These are phyloP conservation scores for Anoplopoma fimbria DNA, from an alignment of 2,113 vertebrate species.

Conservation along the genomic window DNA sequence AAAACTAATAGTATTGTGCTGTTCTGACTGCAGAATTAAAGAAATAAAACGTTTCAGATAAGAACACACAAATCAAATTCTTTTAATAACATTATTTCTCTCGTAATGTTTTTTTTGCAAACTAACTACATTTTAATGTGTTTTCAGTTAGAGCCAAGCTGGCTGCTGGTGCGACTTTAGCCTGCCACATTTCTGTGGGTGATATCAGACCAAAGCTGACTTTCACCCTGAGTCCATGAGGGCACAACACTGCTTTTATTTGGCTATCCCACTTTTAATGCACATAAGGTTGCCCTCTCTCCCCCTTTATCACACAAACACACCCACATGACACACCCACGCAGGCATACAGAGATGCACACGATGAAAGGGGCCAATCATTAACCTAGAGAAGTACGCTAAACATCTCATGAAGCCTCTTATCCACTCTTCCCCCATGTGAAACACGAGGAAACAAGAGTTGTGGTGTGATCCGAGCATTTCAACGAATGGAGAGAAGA, in stretches of 20 bases:
- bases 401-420: constrained; percentile 19
- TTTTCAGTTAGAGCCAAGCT: neutral
- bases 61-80: neutral
- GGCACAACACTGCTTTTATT: constrained; percentile 44
- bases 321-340: constrained; percentile 1
- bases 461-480: neutral
- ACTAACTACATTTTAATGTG: neutral
- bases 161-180: neutral
- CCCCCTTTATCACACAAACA: neutral
- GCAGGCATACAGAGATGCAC: neutral
- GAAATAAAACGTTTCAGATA: neutral
- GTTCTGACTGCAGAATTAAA: neutral
- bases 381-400: constrained; percentile 39
- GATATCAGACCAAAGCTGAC: constrained; percentile 31
- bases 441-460: constrained; percentile 9
- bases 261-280: constrained; percentile 22
- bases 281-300: constrained; percentile 2
- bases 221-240: constrained; percentile 45
- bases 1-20: neutral
- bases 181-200: neutral
- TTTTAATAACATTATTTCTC: neutral
- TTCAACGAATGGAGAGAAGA: neutral
- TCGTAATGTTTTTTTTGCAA: neutral
- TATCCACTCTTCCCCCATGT: neutral
- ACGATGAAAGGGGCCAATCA: constrained; percentile 31